These are phyloP conservation scores for Camptogramma bilineatum DNA, from an alignment of 2,888 invertebrate species.

Conservation along the genomic window DNA sequence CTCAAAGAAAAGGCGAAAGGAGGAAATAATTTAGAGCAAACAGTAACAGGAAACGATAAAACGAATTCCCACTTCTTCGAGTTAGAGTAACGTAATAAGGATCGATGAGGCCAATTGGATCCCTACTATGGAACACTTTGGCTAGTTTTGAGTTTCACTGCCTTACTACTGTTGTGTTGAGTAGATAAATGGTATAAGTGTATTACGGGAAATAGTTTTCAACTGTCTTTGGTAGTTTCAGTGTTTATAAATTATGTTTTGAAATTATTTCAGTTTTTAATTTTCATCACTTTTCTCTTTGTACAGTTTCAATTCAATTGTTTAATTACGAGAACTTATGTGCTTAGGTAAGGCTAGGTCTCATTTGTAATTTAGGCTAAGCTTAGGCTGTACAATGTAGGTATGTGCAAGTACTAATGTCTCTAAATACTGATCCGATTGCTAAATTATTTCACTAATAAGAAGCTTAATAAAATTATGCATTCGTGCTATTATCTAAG, in stretches of 20 bases:
- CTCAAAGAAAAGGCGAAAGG: conserved; percentile 29
- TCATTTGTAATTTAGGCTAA: too few relatives aligned
- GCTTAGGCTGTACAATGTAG: too few relatives aligned
- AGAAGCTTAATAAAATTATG: too few relatives aligned
- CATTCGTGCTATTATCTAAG: too few relatives aligned
- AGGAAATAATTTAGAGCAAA: conserved; percentile 43
- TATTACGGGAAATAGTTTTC: neutral
- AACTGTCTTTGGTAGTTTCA: neutral
- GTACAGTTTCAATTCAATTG: too few relatives aligned
- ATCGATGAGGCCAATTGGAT: conserved; percentile 59
- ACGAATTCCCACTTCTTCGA: conserved; percentile 42
- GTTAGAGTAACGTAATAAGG: conserved; percentile 58
- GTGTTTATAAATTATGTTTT: neutral
- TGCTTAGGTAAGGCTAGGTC: too few relatives aligned
- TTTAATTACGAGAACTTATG: too few relatives aligned
- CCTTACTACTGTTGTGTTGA: conserved; percentile 14
- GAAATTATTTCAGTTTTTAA: neutral
- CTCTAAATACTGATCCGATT: too few relatives aligned
- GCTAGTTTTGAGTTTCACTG: conserved; percentile 36
- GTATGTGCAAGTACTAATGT: too few relatives aligned
- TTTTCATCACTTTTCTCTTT: too few relatives aligned
- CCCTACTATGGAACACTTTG: conserved; percentile 39
- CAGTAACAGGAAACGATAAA: conserved; percentile 50
- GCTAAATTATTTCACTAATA: too few relatives aligned
- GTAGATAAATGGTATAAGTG: conserved; percentile 12